A percentile compares a stretch with the other conserved stretches of the same genome.
Conservation (phyloP, 2,797 vertebrate genomes). For the Rhadinocentrus ornatus region DNA sequence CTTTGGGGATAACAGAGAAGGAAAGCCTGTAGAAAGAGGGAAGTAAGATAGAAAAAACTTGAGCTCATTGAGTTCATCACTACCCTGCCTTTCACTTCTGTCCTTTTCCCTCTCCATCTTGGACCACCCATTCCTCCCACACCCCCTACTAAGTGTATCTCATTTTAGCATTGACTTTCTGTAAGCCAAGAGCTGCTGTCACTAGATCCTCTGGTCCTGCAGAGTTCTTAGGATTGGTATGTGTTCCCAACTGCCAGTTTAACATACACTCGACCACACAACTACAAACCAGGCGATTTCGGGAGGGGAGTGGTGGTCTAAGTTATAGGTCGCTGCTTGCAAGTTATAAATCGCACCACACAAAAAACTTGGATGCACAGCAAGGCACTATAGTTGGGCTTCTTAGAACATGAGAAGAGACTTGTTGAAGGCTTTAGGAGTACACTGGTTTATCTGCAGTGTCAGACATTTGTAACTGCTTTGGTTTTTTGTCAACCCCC, state of each 20-base stretch:
- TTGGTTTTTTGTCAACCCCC: constrained; percentile 25
- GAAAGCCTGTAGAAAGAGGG: background rate
- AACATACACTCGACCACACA: constrained; percentile 63
- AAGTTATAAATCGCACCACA: constrained; percentile 24
- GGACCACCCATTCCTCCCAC: constrained; percentile 45
- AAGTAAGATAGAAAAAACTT: constrained; percentile 43
- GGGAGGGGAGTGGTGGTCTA: constrained; percentile 40
- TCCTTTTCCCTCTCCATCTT: constrained; percentile 31
- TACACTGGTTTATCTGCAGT: constrained; percentile 25
- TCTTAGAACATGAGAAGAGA: constrained; percentile 3
- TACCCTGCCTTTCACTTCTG: constrained; percentile 32
- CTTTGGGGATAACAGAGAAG: constrained; percentile 12
- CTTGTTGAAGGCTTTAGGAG: background rate
- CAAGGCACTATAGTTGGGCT: background rate
- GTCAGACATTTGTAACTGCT: constrained; percentile 14
- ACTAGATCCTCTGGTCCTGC: constrained; percentile 73
- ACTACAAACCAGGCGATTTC: constrained; percentile 55
- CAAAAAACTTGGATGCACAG: constrained; percentile 13
- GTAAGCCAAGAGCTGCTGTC: constrained; percentile 78
- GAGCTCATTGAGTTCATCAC: constrained; percentile 56
- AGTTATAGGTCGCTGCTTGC: constrained; percentile 43
- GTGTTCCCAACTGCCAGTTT: constrained; percentile 73
- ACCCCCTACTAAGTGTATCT: constrained; percentile 61
- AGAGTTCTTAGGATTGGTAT: constrained; percentile 75
- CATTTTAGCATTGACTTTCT: constrained; percentile 78